phyloP scores from a whole-genome alignment of 2,113 vertebrate species.

The Lanius collurio region DNA sequence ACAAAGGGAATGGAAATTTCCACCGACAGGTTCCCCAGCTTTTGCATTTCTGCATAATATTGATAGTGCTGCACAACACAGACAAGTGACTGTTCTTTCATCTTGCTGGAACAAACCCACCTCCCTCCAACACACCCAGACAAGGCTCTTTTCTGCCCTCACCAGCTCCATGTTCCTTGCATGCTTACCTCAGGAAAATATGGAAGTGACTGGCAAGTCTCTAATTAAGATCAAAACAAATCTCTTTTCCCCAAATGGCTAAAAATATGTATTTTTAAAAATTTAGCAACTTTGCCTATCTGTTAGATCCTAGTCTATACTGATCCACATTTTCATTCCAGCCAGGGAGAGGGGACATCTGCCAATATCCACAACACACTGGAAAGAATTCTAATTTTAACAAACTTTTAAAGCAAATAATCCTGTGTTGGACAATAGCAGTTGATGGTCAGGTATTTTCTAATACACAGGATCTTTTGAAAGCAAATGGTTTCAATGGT shows the following conservation, averaged over 20 bases:
- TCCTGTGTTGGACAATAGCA: not conserved
- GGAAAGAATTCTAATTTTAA: not conserved
- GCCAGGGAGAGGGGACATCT: not conserved
- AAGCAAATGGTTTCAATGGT: not conserved
- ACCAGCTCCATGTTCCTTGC: not conserved
- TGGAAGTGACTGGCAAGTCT: not conserved
- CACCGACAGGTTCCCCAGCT: constrained; percentile 3
- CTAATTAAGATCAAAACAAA: not conserved
- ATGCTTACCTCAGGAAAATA: not conserved
- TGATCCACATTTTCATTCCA: not conserved
- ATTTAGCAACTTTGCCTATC: not conserved
- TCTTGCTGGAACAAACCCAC: not conserved
- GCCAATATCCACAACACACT: not conserved
- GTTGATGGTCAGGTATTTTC: not conserved
- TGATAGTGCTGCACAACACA: not conserved
- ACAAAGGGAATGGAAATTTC: constrained; percentile 41
- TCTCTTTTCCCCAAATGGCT: not conserved
- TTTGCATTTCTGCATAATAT: constrained; percentile 3
- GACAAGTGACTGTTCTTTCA: not conserved
- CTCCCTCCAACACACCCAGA: not conserved
- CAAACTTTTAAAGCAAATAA: not conserved
- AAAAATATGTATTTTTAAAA: not conserved
- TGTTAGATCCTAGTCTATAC: not conserved
- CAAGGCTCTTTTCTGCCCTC: not conserved
- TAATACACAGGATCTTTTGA: not conserved